Evolutionary conservation across 2,888 invertebrate genomes (phyloP).

Genomic region (Chirona hameri): DNA sequence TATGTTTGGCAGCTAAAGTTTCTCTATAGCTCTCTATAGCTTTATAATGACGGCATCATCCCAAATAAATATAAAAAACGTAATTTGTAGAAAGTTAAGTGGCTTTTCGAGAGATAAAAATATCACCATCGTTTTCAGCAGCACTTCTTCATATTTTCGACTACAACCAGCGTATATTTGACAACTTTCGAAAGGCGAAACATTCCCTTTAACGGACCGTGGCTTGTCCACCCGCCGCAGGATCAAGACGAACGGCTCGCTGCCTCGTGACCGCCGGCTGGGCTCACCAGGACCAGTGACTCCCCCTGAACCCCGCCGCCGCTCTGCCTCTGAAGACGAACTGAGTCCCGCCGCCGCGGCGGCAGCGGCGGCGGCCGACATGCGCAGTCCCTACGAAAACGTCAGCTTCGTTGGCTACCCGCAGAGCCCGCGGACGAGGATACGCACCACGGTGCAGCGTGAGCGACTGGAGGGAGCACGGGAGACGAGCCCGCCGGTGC

Average conservation of each 20-base stretch:
- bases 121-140: too few species aligned
- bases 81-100: too few species aligned
- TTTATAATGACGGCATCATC: too few species aligned
- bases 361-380: constrained; percentile 36
- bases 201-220: too few species aligned
- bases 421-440: constrained; percentile 47
- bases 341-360: constrained; percentile 32
- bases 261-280: constrained; percentile 59
- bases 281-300: constrained; percentile 33
- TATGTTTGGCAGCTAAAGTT: too few species aligned
- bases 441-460: constrained; percentile 44
- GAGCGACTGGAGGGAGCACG: constrained; percentile 37
- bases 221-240: constrained; percentile 54
- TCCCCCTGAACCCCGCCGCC: constrained; percentile 5
- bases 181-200: too few species aligned
- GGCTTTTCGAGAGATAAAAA: too few species aligned
- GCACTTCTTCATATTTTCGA: too few species aligned
- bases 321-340: constrained; percentile 29
- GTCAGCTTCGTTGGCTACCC: constrained; percentile 41
- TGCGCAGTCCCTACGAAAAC: constrained; percentile 41
- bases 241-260: constrained; percentile 85
- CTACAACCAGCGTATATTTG: too few species aligned
- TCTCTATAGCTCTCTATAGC: too few species aligned
- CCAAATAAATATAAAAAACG: too few species aligned
- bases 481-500: constrained; percentile 4